Percentiles rank a stretch among this genome's conserved stretches.
These are phyloP conservation scores for Crypturellus tataupa DNA, from an alignment of 2,797 vertebrate species.

Conservation along the genomic window DNA sequence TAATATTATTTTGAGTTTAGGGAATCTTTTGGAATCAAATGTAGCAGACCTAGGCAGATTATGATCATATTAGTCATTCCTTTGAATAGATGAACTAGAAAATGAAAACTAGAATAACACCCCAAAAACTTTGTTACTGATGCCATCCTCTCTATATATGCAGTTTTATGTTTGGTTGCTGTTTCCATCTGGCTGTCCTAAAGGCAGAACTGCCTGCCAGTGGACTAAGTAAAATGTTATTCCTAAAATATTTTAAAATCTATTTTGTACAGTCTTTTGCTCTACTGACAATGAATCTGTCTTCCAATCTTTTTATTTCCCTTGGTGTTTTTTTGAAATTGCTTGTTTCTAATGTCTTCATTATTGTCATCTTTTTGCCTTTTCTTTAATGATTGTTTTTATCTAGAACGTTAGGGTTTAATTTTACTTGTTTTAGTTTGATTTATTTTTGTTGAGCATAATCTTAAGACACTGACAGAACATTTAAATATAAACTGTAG, in stretches of 20 bases:
- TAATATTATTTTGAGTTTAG: background rate
- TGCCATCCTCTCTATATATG: background rate
- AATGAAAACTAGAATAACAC: background rate
- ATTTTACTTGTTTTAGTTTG: background rate
- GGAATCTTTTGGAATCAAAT: background rate
- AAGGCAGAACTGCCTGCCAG: background rate
- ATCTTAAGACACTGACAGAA: background rate
- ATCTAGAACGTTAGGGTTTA: background rate
- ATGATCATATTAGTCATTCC: background rate
- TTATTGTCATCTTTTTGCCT: background rate
- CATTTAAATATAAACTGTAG: rapidly evolving
- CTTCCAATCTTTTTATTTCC: background rate
- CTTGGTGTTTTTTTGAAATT: background rate
- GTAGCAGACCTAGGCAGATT: background rate
- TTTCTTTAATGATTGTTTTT: background rate
- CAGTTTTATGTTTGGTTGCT: background rate
- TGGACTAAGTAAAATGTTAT: background rate
- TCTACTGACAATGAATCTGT: background rate
- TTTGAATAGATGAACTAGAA: no score
- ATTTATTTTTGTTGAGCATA: background rate
- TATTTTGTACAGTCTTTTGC: background rate
- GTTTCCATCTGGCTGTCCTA: background rate
- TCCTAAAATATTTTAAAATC: background rate
- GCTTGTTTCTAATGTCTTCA: background rate
- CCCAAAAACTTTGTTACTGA: background rate